Evolutionary conservation across 2,797 vertebrate species (phyloP).

Genomic region (Halcyon leucocephala): DNA sequence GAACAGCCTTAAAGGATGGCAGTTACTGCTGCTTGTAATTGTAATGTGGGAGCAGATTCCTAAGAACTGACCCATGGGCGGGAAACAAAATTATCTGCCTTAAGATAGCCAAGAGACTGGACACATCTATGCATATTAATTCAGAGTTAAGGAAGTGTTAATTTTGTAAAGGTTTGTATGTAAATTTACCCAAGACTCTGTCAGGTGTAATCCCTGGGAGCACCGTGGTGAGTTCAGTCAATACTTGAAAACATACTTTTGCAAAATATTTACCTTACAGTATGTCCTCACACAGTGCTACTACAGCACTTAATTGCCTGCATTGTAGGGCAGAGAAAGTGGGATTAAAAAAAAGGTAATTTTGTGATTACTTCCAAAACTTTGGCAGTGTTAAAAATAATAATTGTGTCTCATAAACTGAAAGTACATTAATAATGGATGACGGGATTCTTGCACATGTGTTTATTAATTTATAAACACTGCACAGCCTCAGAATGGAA

Average conservation of each 20-base stretch:
- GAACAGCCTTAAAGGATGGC: background rate
- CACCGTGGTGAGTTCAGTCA: background rate
- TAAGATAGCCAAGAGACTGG: background rate
- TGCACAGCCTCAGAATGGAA: background rate
- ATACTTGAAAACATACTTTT: background rate
- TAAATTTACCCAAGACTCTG: background rate
- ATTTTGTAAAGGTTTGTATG: background rate
- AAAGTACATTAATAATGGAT: constrained; percentile 57
- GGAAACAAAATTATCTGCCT: background rate
- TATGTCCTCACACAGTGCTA: background rate
- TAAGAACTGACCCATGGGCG: background rate
- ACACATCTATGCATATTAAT: background rate
- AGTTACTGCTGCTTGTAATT: background rate
- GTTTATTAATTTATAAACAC: constrained; percentile 70
- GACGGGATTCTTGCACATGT: constrained; percentile 31
- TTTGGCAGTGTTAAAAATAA: background rate
- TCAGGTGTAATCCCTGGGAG: background rate
- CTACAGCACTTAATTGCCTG: background rate
- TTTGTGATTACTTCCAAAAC: background rate
- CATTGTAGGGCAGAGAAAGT: background rate
- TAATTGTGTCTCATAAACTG: constrained; percentile 20
- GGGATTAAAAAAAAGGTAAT: background rate
- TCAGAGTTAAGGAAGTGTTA: background rate
- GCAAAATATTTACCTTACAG: background rate
- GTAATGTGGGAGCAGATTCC: background rate